Conservation (phyloP, 2,113 vertebrate genomes). For the Albula goreensis region DNA sequence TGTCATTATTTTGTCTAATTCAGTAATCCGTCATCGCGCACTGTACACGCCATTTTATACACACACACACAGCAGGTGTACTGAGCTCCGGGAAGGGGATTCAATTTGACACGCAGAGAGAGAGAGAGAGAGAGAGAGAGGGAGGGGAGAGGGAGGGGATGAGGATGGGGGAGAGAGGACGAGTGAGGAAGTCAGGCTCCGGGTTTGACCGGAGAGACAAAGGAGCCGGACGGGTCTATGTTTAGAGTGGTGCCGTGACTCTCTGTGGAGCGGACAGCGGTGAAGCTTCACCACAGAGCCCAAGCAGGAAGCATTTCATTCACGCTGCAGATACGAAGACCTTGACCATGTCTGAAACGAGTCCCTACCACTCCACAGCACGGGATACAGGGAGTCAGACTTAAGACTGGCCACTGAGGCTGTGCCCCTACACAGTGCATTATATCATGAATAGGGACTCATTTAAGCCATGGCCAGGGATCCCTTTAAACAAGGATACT, state of each 20-base stretch:
- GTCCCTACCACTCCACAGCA: no score
- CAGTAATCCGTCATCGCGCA: conserved; percentile 78
- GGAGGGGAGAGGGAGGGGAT: conserved; percentile 41
- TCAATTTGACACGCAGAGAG: conserved; percentile 74
- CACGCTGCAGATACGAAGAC: conserved; percentile 34
- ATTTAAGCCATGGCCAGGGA: no score
- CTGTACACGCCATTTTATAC: conserved; percentile 72
- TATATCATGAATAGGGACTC: no score
- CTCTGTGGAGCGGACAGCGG: background rate
- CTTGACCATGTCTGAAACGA: background rate
- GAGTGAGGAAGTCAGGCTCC: conserved; percentile 36
- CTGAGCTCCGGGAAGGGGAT: conserved; percentile 69
- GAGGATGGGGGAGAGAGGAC: conserved; percentile 14
- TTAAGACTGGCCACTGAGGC: no score
- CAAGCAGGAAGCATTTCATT: conserved; percentile 2
- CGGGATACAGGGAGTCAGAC: no score
- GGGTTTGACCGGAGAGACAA: conserved; percentile 45
- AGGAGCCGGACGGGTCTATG: conserved; percentile 35
- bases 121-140: conserved; percentile 57
- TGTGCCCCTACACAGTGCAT: no score
- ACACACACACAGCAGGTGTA: conserved; percentile 72
- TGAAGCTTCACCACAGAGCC: background rate
- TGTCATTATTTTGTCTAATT: conserved; percentile 80
- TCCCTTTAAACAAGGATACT: no score
- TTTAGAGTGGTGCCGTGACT: conserved; percentile 32